A percentile compares a stretch with the other conserved stretches of the same genome.
Evolutionary conservation across 2,113 vertebrate genomes (phyloP).

Genomic region (Prinia subflava): DNA sequence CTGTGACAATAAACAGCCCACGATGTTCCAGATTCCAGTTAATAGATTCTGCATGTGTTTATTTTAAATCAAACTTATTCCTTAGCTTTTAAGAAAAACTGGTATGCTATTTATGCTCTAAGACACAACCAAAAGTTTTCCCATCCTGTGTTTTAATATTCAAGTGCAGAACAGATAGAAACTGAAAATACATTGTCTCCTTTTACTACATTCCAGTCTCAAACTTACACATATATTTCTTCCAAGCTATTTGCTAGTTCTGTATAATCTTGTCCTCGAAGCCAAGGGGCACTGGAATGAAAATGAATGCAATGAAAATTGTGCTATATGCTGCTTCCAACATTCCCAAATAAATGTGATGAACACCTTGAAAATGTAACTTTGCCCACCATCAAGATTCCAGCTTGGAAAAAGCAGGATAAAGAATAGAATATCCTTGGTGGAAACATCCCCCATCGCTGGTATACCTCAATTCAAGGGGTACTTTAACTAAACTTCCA

Average conservation of each 20-base stretch:
- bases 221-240: slow-evolving; percentile 92
- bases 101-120: not conserved
- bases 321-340: not conserved
- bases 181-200: not conserved
- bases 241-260: slow-evolving; percentile 88
- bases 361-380: not conserved
- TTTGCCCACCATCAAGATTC: not conserved
- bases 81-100: not conserved
- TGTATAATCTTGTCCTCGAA: slow-evolving; percentile 82
- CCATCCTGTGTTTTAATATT: not conserved
- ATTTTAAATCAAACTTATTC: not conserved
- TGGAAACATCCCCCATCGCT: not conserved
- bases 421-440: not conserved
- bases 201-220: not conserved
- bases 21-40: not conserved
- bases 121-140: not conserved
- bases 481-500: not conserved
- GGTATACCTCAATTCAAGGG: not conserved
- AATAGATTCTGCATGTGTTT: not conserved
- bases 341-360: not conserved
- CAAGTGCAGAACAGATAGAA: not conserved
- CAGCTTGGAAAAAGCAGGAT: not conserved
- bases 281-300: slow-evolving; percentile 88
- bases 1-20: not conserved
- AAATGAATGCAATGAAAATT: slow-evolving; percentile 39